Evolutionary conservation across 2,113 vertebrate species (phyloP).

Genomic region (Synodontis membranacea): DNA sequence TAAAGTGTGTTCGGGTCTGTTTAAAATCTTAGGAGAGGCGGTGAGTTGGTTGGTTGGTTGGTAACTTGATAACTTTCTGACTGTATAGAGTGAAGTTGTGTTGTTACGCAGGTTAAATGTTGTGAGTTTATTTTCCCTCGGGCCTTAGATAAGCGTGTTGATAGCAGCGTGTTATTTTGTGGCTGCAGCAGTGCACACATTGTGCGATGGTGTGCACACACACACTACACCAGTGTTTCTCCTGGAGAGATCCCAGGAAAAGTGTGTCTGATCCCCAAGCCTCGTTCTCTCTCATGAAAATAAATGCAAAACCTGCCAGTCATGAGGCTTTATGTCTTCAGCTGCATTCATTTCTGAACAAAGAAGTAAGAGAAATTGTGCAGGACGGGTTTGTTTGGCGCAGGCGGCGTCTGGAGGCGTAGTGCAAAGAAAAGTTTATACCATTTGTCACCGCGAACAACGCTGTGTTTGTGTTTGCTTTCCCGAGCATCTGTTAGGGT

Average conservation of each 20-base stretch:
- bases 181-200: neutral
- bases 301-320: neutral
- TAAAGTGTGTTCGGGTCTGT: neutral
- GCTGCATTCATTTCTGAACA: neutral
- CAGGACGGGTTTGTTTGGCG: neutral
- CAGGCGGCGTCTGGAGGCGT: too few species aligned
- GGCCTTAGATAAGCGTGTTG: neutral
- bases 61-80: neutral
- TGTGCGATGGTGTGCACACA: neutral
- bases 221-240: neutral
- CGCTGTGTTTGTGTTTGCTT: too few species aligned
- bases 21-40: too few species aligned
- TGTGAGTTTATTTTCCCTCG: neutral
- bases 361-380: neutral
- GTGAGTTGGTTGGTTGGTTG: neutral
- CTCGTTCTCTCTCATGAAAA: neutral
- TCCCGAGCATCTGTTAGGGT: too few species aligned
- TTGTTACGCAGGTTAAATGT: neutral
- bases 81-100: neutral
- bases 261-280: neutral
- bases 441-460: too few species aligned
- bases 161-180: neutral
- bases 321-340: neutral
- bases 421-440: too few species aligned
- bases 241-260: neutral